phyloP scores from a whole-genome alignment of 1,140 invertebrate genomes.

The Apis laboriosa region DNA sequence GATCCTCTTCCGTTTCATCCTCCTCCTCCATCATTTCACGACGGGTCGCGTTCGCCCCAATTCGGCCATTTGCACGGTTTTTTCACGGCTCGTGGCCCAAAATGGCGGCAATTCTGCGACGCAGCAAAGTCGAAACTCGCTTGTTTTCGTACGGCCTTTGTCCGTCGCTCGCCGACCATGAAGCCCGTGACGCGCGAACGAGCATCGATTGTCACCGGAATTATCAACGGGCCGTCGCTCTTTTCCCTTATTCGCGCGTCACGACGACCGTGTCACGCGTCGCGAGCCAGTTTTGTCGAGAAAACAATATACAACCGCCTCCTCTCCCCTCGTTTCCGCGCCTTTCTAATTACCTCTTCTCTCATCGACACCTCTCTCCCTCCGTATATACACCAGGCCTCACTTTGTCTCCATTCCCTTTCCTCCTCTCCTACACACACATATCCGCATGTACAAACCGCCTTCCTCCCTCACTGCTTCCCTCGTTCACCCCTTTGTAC shows the following conservation, averaged over 20 bases:
- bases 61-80: conserved; percentile 51
- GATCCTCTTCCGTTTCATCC: neutral
- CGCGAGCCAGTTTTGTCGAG: neutral
- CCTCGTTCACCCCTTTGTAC: neutral
- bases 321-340: neutral
- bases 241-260: neutral
- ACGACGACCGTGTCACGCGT: conserved; percentile 13
- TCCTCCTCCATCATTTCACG: too few species aligned
- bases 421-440: neutral
- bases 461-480: neutral
- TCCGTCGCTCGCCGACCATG: conserved; percentile 33
- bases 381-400: neutral
- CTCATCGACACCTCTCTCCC: conserved; percentile 19
- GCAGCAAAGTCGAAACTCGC: conserved; percentile 13
- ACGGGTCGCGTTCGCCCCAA: neutral
- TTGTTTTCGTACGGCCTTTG: conserved; percentile 45
- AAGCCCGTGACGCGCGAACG: conserved; percentile 16
- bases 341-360: conserved; percentile 8
- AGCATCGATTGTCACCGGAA: conserved; percentile 21
- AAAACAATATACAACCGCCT: conserved; percentile 6
- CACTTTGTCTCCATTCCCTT: neutral
- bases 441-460: neutral
- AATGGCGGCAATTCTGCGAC: conserved; percentile 31
- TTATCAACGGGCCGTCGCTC: conserved; percentile 1
- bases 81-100: conserved; percentile 20